Base-by-base conservation (phyloP, 2,888 invertebrate species). In the Ormia ochracea region DNA sequence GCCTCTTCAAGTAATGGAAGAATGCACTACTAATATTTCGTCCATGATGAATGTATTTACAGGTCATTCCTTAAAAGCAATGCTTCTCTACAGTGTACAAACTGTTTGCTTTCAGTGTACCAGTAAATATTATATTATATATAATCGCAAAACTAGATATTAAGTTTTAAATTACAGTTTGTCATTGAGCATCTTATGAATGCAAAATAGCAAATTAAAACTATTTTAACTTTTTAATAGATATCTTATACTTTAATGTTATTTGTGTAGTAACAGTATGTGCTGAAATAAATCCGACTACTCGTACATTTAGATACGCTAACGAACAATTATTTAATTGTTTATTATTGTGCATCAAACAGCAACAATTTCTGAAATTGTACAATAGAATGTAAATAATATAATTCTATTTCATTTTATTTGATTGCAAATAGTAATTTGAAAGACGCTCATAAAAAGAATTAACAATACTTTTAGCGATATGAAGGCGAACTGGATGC, bases 301-400 rank as follows among this genome's bases (percentile, higher is more conserved):
- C n/a, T n/a, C n/a, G n/a, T n/a, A n/a, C 28, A 26, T 52, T 52
- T 50, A 19, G 45, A n/a, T 48, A 23, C 36, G 28, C 48, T 65
- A 41, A 58, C 50, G 58, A 41, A 17, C 76, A 70, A 73, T 78
- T 74, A 74, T 65, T 69, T 63, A 74, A 78, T 78, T 74, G 69
- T 59, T 74, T 74, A 69, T 65, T 74, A 69, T 58, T 65, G 56
- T 68, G 36, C 28, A 72, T 28, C 54, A 36, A 54, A 59, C 66
- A 43, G 38, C 38, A 43, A 45, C 58, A 9, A 70, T 26, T 31
- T 33, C 17, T 17, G 9, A 23, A 43, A 17, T 28, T 14, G n/a
- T 36, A 31, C 43, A 28, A 43, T 45, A 45, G 45, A 31, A 63
- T 59, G 41, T 36, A 61, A 61, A 61, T 45, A 73, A 61, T 54